Evolutionary conservation across 2,113 vertebrate species (phyloP), one percentile per base, ranked within the genome.

Genomic region (Sinocyclocheilus maitianheensis): DNA sequence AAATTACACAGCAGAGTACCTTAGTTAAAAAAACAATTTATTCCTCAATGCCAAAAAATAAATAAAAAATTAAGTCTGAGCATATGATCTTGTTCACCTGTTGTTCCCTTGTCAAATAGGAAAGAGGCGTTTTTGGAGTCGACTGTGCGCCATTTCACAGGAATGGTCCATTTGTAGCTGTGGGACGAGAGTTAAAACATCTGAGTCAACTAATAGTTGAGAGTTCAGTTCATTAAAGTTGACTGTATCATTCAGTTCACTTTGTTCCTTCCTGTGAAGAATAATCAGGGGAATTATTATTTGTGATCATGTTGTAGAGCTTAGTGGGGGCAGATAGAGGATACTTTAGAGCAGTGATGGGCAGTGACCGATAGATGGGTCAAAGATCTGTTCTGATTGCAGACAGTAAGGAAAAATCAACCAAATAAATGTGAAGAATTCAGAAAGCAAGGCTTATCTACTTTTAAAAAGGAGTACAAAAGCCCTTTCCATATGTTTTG

Each of bases 91-190:
- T 37, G 6, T 13, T 90, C 95, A 98, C 97, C 97, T 89, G 88
- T 0, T 24, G 86, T 10, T 71, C 82, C 92, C 82, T 86, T 91
- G 4, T 96, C 82, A 92, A 97, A 98, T 62, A 97, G 34, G 12
- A 0, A 0, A 34, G 78, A 82, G 0, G 0, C 46, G 13, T 58
- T 89, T 0, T 69, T 30, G 18, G 83, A 95, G 26, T 43, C 34
- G 1, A 92, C 13, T 84, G 90, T 74, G 16, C 80, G 85, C 94
- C 93, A 97, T 91, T 94, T 96, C 84, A 99, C 90, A 85, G 98
- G 97, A 90, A 99, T 96, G 62, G 96, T 98, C 98, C 98, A 99
- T 77, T 89, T 97, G 91, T 99, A 99, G 26, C 98, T 99, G 93
- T 81, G 93, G 89, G 7, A 85, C 16, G 30, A 48, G 16, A 88